phyloP scores from a whole-genome alignment of 2,888 invertebrate species.

The Xanthorhoe designata region DNA sequence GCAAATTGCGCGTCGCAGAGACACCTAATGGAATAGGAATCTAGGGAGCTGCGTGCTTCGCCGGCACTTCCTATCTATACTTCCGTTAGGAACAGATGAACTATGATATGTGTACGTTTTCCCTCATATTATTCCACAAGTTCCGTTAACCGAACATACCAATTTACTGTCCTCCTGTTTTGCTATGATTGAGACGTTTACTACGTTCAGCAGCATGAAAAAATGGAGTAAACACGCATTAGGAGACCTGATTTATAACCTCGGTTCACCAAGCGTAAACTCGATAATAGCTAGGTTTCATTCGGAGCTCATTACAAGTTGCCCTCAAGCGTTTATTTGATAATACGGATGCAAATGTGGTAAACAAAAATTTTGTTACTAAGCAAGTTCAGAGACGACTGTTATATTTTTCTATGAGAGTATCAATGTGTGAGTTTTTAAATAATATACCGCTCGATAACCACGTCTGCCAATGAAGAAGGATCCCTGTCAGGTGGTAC shows the following conservation, averaged over 20 bases:
- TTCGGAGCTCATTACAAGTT: slow-evolving; percentile 28
- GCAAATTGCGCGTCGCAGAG: slow-evolving; percentile 81
- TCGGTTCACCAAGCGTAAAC: slow-evolving; percentile 31
- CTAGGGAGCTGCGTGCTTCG: slow-evolving; percentile 64
- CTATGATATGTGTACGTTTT: slow-evolving; percentile 29
- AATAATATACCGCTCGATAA: slow-evolving; percentile 39
- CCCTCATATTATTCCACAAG: slow-evolving; percentile 18
- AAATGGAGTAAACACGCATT: slow-evolving; percentile 19
- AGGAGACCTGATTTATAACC: slow-evolving; percentile 26
- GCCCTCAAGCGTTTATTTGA: slow-evolving; percentile 28
- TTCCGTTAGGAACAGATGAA: slow-evolving; percentile 34
- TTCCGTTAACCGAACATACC: slow-evolving; percentile 11
- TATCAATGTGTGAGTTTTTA: not conserved
- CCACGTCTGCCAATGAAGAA: slow-evolving; percentile 60
- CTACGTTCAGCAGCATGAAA: slow-evolving; percentile 19
- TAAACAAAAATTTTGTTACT: slow-evolving; percentile 24
- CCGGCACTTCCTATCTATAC: slow-evolving; percentile 34
- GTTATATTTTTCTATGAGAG: not conserved
- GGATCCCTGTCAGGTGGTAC: slow-evolving; percentile 62
- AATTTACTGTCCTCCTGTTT: slow-evolving; percentile 14
- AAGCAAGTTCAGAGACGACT: slow-evolving; percentile 17
- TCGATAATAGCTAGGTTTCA: slow-evolving; percentile 32
- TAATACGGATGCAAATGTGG: slow-evolving; percentile 27
- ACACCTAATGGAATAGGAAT: slow-evolving; percentile 83
- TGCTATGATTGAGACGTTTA: slow-evolving; percentile 23